Evolutionary conservation across 1,140 invertebrate species (phyloP).

Genomic region (Ectropis grisescens): DNA sequence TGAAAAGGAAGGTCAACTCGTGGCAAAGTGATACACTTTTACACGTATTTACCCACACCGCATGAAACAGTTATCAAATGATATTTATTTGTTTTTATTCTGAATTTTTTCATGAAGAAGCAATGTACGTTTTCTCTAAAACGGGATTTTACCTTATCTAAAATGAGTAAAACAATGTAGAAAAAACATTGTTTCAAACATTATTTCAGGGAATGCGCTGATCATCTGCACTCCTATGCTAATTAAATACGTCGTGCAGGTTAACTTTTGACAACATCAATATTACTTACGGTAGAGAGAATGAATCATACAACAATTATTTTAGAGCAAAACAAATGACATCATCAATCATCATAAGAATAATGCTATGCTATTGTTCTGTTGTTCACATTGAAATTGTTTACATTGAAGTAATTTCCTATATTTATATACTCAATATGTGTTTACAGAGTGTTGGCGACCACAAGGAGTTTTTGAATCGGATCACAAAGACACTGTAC

Average conservation of each 20-base stretch:
- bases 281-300: background rate
- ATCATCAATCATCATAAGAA: no score
- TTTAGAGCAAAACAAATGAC: background rate
- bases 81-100: background rate
- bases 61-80: no score
- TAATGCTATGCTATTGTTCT: no score
- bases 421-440: constrained; percentile 9
- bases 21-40: no score
- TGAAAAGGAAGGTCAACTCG: constrained; percentile 33
- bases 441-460: constrained; percentile 74
- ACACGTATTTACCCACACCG: no score
- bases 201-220: no score
- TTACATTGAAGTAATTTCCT: background rate
- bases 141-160: background rate
- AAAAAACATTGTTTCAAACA: no score
- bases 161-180: background rate
- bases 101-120: background rate
- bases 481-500: constrained; percentile 88
- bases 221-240: no score
- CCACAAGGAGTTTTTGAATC: constrained; percentile 80
- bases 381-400: background rate
- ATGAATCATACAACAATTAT: background rate
- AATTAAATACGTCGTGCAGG: no score
- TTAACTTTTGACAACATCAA: background rate
- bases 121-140: background rate